These are phyloP conservation scores for Bufo bufo DNA, from an alignment of 2,113 vertebrate species.

Conservation along the genomic window DNA sequence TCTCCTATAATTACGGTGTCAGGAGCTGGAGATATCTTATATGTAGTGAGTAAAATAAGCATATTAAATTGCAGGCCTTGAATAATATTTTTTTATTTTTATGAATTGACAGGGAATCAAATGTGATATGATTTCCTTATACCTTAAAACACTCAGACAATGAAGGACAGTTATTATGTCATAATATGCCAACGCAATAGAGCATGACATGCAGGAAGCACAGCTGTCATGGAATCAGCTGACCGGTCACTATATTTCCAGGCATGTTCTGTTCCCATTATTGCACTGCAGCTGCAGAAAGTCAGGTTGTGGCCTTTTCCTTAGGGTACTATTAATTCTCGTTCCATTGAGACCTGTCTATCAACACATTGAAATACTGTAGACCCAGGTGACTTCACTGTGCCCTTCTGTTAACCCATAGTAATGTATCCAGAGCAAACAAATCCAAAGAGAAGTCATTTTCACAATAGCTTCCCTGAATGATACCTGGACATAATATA, in stretches of 20 bases:
- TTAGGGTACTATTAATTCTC: conserved; percentile 21
- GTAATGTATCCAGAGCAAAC: neutral
- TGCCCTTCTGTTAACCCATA: neutral
- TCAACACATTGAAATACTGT: conserved; percentile 34
- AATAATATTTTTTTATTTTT: too few species aligned
- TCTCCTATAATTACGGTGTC: too few species aligned
- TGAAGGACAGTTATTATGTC: conserved; percentile 23
- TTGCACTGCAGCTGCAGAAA: conserved; percentile 49
- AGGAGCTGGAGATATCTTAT: too few species aligned
- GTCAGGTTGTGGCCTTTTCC: conserved; percentile 35
- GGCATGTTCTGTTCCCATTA: conserved; percentile 18
- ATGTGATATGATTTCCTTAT: neutral
- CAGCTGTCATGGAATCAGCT: conserved; percentile 23
- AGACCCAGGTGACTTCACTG: neutral
- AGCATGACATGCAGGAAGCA: conserved; percentile 28
- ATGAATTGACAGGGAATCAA: neutral
- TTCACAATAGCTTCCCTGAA: neutral
- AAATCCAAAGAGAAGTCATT: neutral
- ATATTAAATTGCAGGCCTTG: too few species aligned
- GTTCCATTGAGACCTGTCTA: conserved; percentile 21
- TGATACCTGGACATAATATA: neutral
- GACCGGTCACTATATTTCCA: neutral
- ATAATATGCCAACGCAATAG: conserved; percentile 17
- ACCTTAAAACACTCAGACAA: conserved; percentile 20
- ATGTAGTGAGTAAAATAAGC: too few species aligned